Percentiles rank a stretch among this genome's conserved stretches.
phyloP scores from a whole-genome alignment of 2,888 invertebrate genomes.

The Phalera bucephala region DNA sequence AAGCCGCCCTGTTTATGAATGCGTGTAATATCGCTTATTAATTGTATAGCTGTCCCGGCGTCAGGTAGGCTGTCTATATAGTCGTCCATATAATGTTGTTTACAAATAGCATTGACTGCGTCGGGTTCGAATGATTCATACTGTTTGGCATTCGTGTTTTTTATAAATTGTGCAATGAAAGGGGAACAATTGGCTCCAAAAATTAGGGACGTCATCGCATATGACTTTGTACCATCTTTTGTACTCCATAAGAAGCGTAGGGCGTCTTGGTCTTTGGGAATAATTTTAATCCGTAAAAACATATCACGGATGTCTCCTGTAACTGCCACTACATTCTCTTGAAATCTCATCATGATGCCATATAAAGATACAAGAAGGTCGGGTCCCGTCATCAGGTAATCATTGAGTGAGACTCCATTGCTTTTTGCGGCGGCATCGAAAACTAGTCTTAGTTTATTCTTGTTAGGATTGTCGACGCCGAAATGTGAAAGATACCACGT shows the following conservation, averaged over 20 bases:
- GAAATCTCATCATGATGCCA: slow-evolving; percentile 16
- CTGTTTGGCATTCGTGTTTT: slow-evolving; percentile 23
- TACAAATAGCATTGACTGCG: slow-evolving; percentile 16
- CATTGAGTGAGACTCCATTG: slow-evolving; percentile 14
- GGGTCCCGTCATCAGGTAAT: too few relatives aligned
- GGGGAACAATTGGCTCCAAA: slow-evolving; percentile 9
- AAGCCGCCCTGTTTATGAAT: slow-evolving; percentile 30
- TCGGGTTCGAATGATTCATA: slow-evolving; percentile 9
- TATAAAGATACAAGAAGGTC: too few relatives aligned
- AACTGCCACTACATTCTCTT: slow-evolving; percentile 14
- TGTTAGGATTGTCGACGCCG: slow-evolving; percentile 27
- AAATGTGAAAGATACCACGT: slow-evolving; percentile 32
- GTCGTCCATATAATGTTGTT: slow-evolving; percentile 26
- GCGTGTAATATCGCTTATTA: slow-evolving; percentile 9
- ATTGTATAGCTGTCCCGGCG: slow-evolving; percentile 14
- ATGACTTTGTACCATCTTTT: neutral
- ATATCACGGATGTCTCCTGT: slow-evolving; percentile 16
- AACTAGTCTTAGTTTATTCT: slow-evolving; percentile 21
- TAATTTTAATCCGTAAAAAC: slow-evolving; percentile 18
- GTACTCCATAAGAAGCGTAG: slow-evolving; percentile 10
- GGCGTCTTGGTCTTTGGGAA: slow-evolving; percentile 10
- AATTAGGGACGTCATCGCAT: slow-evolving; percentile 4
- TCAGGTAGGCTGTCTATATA: slow-evolving; percentile 23
- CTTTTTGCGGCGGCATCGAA: slow-evolving; percentile 23
- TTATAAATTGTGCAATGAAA: slow-evolving; percentile 15